Evolutionary conservation across 2,113 vertebrate genomes (phyloP).

Genomic region (Peromyscus maniculatus): DNA sequence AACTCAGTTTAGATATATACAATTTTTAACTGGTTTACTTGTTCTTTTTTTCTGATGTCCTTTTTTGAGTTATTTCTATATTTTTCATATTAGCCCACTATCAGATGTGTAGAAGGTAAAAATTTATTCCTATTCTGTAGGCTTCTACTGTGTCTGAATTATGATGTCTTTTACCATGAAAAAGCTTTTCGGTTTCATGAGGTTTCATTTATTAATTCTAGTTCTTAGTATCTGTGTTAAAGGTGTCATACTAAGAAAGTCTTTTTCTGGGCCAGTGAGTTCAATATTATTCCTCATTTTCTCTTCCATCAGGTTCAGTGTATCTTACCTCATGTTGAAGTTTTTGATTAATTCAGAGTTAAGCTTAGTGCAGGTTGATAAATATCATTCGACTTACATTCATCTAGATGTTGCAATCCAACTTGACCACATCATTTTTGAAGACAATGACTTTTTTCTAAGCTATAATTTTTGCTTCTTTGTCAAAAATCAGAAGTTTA

Average conservation of each 20-base stretch:
- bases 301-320: neutral
- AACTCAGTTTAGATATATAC: too few relatives aligned
- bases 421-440: neutral
- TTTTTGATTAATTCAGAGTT: neutral
- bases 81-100: neutral
- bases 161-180: neutral
- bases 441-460: neutral
- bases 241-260: neutral
- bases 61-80: neutral
- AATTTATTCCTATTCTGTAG: neutral
- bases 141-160: neutral
- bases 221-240: neutral
- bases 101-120: neutral
- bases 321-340: neutral
- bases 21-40: neutral
- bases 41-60: too few relatives aligned
- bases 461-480: neutral
- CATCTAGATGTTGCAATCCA: neutral
- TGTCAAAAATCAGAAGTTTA: neutral
- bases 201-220: neutral
- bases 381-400: neutral
- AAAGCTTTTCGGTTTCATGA: neutral
- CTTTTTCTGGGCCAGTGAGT: too few relatives aligned
- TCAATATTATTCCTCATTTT: too few relatives aligned
- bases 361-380: neutral